These are phyloP conservation scores for Ictidomys tridecemlineatus DNA, from an alignment of 2,113 vertebrate genomes.

Conservation along the genomic window DNA sequence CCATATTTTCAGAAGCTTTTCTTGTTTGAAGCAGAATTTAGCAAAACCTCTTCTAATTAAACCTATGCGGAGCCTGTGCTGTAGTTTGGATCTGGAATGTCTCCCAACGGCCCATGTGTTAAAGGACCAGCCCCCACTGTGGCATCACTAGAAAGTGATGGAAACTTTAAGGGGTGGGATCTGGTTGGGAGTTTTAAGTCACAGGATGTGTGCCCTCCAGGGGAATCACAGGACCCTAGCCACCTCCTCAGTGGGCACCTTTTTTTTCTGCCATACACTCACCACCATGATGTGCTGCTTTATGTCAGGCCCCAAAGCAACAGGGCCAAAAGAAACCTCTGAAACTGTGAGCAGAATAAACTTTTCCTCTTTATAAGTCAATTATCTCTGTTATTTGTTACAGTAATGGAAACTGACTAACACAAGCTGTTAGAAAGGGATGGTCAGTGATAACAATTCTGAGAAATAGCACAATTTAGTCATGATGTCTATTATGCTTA, in stretches of 20 bases:
- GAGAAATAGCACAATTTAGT: neutral
- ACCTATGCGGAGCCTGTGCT: neutral
- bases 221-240: neutral
- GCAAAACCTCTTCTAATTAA: conserved; percentile 7
- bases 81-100: neutral
- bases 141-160: no score
- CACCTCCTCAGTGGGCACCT: neutral
- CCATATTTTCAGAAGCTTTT: conserved; percentile 53
- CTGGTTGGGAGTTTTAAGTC: neutral
- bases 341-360: neutral
- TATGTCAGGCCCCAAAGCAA: neutral
- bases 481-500: neutral
- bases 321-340: neutral
- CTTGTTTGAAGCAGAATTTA: conserved; percentile 32
- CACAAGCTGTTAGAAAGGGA: neutral
- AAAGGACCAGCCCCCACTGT: neutral
- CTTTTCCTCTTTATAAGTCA: neutral
- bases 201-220: neutral
- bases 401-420: neutral
- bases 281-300: neutral
- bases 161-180: neutral
- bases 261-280: neutral
- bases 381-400: neutral
- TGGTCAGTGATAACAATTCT: neutral
- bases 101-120: neutral